Evolutionary conservation across 2,113 vertebrate species (phyloP), one percentile per base, ranked within the genome.

Genomic region (Paralichthys olivaceus): DNA sequence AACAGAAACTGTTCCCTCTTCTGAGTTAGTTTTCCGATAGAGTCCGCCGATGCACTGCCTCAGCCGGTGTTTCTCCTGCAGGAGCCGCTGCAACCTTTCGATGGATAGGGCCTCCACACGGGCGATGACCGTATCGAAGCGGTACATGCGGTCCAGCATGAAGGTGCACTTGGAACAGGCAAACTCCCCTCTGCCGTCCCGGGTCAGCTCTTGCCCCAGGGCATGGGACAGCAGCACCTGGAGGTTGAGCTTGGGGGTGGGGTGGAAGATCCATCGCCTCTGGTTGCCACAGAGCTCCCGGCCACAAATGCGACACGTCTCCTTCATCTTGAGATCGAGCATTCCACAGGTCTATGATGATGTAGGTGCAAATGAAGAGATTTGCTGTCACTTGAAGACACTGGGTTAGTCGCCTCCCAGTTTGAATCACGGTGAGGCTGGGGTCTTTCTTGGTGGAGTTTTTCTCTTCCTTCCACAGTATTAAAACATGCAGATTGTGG

Each of bases 201-300:
- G 95, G 77, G 90, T 86, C 73, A 98, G 87, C 85, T 97, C 97
- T 60, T 67, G 90, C 43, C 98, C 96, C 69, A 99, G 84, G 4
- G 96, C 97, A 5, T 98, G 96, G 22, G 98, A 97, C 5, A 99
- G 95, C 86, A 99, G 92, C 71, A 97, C 96, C 90, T 98, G 97
- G 51, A 99, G 93, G 84, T 96, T 98, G 79, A 97, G 95, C 90
- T 96, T 97, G 87, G 96, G 91, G 0, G 96, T 87, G 0, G 96
- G 95, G 87, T 99, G 97, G 86, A 99, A 99, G 90, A 99, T 97
- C 98, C 98, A 99, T 90, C 97, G 91, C n/a, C 98, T 93, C 90
- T 99, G 98, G 89, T 97, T 98, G 8, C 98, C 98, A 0, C 93
- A 97, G 77, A 99, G 95, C 92, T 98, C 97, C 26, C 98, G 89